Evolutionary conservation across 2,113 vertebrate genomes (phyloP), one percentile per base, ranked within the genome.

Genomic region (Centropus bengalensis): DNA sequence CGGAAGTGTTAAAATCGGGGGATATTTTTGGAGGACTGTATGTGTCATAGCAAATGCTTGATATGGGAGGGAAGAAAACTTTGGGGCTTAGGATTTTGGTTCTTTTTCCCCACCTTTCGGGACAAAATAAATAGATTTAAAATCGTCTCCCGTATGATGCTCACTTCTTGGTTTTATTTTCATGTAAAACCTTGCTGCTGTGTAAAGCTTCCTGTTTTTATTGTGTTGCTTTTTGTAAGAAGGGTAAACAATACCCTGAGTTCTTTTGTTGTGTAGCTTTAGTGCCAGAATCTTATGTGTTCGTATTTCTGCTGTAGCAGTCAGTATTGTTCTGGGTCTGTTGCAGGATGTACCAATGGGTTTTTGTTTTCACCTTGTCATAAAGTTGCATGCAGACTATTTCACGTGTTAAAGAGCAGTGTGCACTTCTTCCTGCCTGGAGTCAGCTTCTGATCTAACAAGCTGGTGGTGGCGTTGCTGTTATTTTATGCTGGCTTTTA

Each of bases 241-340:
- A 40, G 19, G 42, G 38, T 6, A 2, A 14, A 40, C 0, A 8
- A 18, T 5, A 20, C 49, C 10, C 38, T 8, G 1, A 20, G 33
- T 54, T 33, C 12, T 51, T 55, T 6, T 54, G 49, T 60, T 40
- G 13, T 32, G 3, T 22, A 19, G n/a, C 42, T 78, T 27, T 11
- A 64, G 66, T 52, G 66, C 55, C 58, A 66, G 47, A 49, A 23
- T 19, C n/a, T 24, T 36, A 10, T 11, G 44, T 62, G 52, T 38
- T 42, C 22, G 5, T 36, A 5, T 44, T 40, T 59, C 21, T 64
- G 30, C 60, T 18, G 1, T 15, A 33, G 64, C 45, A 18, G 59
- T 49, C 32, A 32, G 17, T 8, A 0, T 23, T 77, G 81, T 73
- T 38, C 54, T 56, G 77, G 27, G 7, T 14, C 58, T 21, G 27